A percentile compares a stretch with the other conserved stretches of the same genome.
Conservation (phyloP, 64 coral and sea anemone genomes). For the Dendronephthya gigantea region DNA sequence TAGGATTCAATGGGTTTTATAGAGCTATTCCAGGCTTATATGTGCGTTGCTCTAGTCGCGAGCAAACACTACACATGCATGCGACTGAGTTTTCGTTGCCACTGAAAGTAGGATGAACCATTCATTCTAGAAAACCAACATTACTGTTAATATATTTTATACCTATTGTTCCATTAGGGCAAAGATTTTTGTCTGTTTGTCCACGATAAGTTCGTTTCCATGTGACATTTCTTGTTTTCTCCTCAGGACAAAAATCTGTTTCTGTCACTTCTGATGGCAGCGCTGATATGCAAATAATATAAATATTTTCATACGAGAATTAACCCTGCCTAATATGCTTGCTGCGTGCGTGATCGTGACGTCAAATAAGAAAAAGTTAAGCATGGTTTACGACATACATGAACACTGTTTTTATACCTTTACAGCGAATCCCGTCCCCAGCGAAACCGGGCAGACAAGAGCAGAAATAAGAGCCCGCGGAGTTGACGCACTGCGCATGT, state of each 20-base stretch:
- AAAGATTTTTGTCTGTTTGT: conserved; percentile 27
- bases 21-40: too few species aligned
- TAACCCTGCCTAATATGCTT: too few species aligned
- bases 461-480: conserved; percentile 31
- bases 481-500: conserved; percentile 24
- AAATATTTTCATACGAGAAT: background rate
- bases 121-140: background rate
- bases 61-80: too few species aligned
- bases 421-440: conserved; percentile 29
- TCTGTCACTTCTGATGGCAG: background rate
- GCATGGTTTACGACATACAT: background rate
- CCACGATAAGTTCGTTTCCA: conserved; percentile 44
- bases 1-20: background rate
- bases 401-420: conserved; percentile 6
- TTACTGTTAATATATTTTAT: background rate
- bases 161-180: conserved; percentile 55
- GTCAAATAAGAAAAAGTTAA: too few species aligned
- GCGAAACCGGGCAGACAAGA: conserved; percentile 24
- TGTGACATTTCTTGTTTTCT: conserved; percentile 40
- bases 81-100: background rate
- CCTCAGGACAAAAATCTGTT: conserved; percentile 35
- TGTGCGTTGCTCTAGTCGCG: too few species aligned
- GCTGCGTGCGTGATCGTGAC: too few species aligned
- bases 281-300: background rate
- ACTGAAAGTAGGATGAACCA: background rate